phyloP scores from a whole-genome alignment of 1,140 invertebrate genomes.

The Drosophila prosaltans region DNA sequence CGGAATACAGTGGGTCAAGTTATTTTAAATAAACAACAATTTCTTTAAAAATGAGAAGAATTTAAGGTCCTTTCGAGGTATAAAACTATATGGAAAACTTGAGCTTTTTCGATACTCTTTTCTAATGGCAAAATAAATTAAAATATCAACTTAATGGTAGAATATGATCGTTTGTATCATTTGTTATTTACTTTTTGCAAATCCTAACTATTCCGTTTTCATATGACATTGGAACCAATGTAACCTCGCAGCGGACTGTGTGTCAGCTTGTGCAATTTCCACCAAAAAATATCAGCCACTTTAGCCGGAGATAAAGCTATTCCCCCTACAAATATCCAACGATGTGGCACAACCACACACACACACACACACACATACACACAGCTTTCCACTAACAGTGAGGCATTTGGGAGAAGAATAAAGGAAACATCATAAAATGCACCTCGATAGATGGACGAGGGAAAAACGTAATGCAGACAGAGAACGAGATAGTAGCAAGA shows the following conservation, averaged over 20 bases:
- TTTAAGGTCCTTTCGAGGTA: no score
- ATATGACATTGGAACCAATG: slow-evolving; percentile 1
- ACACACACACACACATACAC: not conserved
- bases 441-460: slow-evolving; percentile 43
- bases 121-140: no score
- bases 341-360: not conserved
- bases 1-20: not conserved
- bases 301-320: slow-evolving; percentile 73
- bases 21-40: no score
- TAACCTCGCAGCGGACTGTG: slow-evolving; percentile 23
- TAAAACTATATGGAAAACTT: no score
- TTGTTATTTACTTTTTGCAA: no score
- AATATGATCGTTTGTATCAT: no score
- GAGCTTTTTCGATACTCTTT: no score
- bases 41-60: no score
- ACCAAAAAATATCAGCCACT: slow-evolving; percentile 73
- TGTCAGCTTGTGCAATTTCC: slow-evolving; percentile 47
- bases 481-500: slow-evolving; percentile 18
- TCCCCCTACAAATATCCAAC: slow-evolving; percentile 36
- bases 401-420: slow-evolving; percentile 1
- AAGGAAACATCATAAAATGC: slow-evolving; percentile 60
- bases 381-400: slow-evolving; percentile 13
- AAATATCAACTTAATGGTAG: no score
- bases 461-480: slow-evolving; percentile 38
- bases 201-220: not conserved